Evolutionary conservation across 1,140 invertebrate species (phyloP).

Genomic region (Manduca sexta): DNA sequence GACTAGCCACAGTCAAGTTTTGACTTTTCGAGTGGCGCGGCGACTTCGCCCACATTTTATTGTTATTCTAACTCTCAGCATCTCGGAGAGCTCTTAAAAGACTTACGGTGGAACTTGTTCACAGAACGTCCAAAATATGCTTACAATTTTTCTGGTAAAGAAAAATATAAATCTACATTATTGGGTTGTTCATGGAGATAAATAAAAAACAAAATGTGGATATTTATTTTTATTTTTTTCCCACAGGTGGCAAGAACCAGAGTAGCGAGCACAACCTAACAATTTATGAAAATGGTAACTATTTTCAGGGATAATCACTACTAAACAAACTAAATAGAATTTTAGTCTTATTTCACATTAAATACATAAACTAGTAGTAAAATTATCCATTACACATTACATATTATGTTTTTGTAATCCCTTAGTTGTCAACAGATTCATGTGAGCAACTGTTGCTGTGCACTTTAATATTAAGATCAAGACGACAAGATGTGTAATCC

Average conservation of each 20-base stretch:
- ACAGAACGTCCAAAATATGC: conserved; percentile 11
- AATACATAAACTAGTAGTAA: conserved; percentile 4
- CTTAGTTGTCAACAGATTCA: too few species aligned
- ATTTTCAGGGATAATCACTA: conserved; percentile 69
- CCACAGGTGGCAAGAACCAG: conserved; percentile 68
- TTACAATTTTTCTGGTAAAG: conserved; percentile 1
- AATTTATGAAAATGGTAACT: conserved; percentile 67
- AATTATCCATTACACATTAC: too few species aligned
- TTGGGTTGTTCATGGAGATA: conserved; percentile 6
- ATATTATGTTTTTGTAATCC: too few species aligned
- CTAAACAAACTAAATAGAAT: conserved; percentile 21
- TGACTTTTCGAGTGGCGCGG: conserved; percentile 43
- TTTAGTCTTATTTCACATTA: conserved; percentile 4
- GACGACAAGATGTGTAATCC: conserved; percentile 49
- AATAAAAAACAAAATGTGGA: conserved; percentile 49
- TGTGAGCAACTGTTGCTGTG: too few species aligned
- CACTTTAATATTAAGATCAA: too few species aligned
- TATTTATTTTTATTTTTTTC: conserved; percentile 68
- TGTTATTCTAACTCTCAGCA: conserved; percentile 48
- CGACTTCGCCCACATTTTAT: conserved; percentile 61
- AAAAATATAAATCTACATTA: background rate
- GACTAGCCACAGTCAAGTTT: conserved; percentile 35
- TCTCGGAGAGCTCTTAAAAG: conserved; percentile 15
- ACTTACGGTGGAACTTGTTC: conserved; percentile 4
- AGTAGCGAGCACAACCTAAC: conserved; percentile 68